phyloP scores from a whole-genome alignment of 1,140 invertebrate species.

The Stenopsyche tienmushanensis region DNA sequence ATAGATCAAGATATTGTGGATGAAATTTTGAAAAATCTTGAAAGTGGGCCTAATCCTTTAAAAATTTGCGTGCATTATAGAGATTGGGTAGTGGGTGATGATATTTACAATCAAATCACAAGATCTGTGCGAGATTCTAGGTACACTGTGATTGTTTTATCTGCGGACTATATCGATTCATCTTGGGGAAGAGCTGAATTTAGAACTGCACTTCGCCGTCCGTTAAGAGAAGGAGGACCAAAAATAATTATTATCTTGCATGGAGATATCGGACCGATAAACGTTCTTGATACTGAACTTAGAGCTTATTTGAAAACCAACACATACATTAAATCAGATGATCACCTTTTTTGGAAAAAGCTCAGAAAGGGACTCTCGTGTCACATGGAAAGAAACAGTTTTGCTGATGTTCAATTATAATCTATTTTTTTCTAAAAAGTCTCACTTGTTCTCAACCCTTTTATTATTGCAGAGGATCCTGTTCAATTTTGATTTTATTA shows the following conservation, averaged over 20 bases:
- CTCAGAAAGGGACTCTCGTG: conserved; percentile 58
- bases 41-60: conserved; percentile 59
- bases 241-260: conserved; percentile 78
- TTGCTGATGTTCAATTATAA: too few relatives aligned
- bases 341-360: conserved; percentile 86
- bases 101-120: conserved; percentile 77
- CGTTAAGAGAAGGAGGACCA: conserved; percentile 70
- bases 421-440: too few relatives aligned
- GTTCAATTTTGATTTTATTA: conserved; percentile 53
- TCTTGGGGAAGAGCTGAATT: conserved; percentile 87
- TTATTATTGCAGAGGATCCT: too few relatives aligned
- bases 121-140: conserved; percentile 75
- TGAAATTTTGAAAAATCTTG: conserved; percentile 68
- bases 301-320: conserved; percentile 78
- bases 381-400: too few relatives aligned
- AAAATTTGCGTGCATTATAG: conserved; percentile 76
- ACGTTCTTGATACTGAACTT: conserved; percentile 72
- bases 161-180: conserved; percentile 78
- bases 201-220: conserved; percentile 72
- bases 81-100: conserved; percentile 77
- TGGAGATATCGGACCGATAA: conserved; percentile 67
- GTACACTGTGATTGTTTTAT: conserved; percentile 81
- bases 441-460: too few relatives aligned
- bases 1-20: conserved; percentile 76
- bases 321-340: conserved; percentile 85